Evolutionary conservation across 2,888 invertebrate genomes (phyloP), one percentile per base, ranked within the genome.

Genomic region (Drosophila aldrichi): DNA sequence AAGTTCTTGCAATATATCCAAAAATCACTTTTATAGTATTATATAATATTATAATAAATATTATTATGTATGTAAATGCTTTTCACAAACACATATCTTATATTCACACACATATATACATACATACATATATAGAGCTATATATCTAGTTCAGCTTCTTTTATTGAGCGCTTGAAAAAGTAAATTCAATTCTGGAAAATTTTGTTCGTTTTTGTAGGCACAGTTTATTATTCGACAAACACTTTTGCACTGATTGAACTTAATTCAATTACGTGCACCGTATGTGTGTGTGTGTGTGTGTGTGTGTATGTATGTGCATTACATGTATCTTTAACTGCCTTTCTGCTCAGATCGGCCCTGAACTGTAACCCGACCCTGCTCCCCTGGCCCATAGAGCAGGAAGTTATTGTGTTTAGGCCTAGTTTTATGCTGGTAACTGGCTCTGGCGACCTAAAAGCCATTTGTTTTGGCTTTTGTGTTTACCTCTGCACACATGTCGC

Each of bases 201-300:
- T 44, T 44, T 18, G n/a, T 36, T 29, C 12, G 9, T 7, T 29
- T 48, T 76, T 63, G 46, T 63, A 40, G 60, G 38, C 46, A 43
- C 18, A 48, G 56, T 65, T 76, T 64, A 80, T 83, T 81, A 85
- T 87, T 88, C 70, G 81, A 82, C 80, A 70, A 82, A 84, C 58
- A 70, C 80, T 85, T 85, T 77, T 25, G 41, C 84, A 48, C 84
- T 84, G 88, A 89, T 84, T 84, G 83, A 81, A 71, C 60, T 66
- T 84, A 89, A 84, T 89, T 84, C 79, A 84, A 84, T 84, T 78
- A 89, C 67, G 70, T 61, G 34, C 14, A 25, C 18, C 22, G 14
- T n/a, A 7, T 22, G 29, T 43, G 25, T 44, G 8, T 40, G 40
- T 32, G 58, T 58, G 14, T 48, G n/a, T 29, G 29, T n/a, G 18